Conservation (phyloP, 1,140 invertebrate species). For the Araneus ventricosus region DNA sequence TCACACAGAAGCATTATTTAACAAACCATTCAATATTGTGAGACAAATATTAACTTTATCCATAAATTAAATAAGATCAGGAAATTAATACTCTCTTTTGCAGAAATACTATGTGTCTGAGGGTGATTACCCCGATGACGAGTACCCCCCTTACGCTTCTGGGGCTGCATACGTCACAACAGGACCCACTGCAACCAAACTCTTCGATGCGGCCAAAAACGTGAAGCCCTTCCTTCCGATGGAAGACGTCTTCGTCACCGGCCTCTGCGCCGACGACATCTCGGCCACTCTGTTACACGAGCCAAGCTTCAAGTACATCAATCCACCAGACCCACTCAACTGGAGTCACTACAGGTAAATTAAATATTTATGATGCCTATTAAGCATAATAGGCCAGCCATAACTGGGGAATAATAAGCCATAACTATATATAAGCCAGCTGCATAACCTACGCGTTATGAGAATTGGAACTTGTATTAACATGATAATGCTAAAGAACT, state of each 20-base stretch:
- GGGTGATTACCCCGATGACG: conserved; percentile 76
- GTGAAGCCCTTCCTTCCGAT: conserved; percentile 80
- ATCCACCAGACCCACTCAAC: conserved; percentile 1
- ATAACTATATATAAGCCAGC: no score
- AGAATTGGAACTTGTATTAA: no score
- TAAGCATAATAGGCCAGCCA: no score
- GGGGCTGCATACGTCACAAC: conserved; percentile 78
- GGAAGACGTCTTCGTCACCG: conserved; percentile 81
- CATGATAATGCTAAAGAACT: no score
- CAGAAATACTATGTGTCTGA: conserved; percentile 77
- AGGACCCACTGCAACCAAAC: conserved; percentile 78
- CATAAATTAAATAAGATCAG: no score
- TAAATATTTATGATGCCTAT: no score
- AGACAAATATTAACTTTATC: no score
- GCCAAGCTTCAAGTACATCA: conserved; percentile 2
- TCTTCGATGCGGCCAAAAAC: conserved; percentile 3
- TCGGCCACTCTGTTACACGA: conserved; percentile 62
- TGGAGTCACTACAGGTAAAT: conserved; percentile 55
- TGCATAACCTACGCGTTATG: no score
- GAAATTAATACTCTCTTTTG: neutral
- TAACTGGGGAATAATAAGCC: no score
- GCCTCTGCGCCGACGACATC: conserved; percentile 78
- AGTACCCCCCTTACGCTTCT: conserved; percentile 82
- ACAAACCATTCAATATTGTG: no score
- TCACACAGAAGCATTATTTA: no score